Evolutionary conservation across 1,140 invertebrate species (phyloP).

Genomic region (Trypoxylus dichotomus): DNA sequence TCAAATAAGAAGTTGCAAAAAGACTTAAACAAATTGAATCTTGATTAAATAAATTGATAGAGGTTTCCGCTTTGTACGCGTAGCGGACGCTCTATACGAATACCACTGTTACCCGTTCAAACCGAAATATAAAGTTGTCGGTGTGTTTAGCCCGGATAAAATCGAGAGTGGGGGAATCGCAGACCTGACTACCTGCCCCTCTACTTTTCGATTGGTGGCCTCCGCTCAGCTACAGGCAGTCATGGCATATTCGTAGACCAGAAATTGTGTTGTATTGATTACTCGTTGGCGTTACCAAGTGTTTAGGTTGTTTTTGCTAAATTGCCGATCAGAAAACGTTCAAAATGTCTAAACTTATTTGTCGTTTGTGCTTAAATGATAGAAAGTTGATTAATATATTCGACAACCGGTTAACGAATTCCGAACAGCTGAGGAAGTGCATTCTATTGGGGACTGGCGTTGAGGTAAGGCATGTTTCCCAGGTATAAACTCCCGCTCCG

Average conservation of each 20-base stretch:
- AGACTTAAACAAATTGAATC: too few species aligned
- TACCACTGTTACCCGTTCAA: too few species aligned
- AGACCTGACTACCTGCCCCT: background rate
- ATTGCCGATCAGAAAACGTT: background rate
- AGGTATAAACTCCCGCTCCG: background rate
- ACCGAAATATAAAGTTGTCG: background rate
- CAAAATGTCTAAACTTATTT: background rate
- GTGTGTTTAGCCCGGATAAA: background rate
- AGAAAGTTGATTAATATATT: background rate
- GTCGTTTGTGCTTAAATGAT: conserved; percentile 1
- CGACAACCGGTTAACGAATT: background rate
- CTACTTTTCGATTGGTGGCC: background rate
- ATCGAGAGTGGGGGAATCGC: background rate
- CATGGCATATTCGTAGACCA: too few species aligned
- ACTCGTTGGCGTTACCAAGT: background rate
- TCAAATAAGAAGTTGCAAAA: too few species aligned
- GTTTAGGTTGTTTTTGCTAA: background rate
- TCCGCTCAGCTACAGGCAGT: background rate
- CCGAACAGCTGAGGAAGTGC: conserved; percentile 5
- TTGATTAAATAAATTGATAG: too few species aligned
- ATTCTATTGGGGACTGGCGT: background rate
- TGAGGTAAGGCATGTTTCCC: background rate
- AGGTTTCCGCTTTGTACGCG: too few species aligned
- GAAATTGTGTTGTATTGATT: background rate
- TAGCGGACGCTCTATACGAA: too few species aligned